A percentile compares a stretch with the other conserved stretches of the same genome.
Conservation (phyloP, 2,888 invertebrate genomes). For the Hemistola chrysoprasaria region DNA sequence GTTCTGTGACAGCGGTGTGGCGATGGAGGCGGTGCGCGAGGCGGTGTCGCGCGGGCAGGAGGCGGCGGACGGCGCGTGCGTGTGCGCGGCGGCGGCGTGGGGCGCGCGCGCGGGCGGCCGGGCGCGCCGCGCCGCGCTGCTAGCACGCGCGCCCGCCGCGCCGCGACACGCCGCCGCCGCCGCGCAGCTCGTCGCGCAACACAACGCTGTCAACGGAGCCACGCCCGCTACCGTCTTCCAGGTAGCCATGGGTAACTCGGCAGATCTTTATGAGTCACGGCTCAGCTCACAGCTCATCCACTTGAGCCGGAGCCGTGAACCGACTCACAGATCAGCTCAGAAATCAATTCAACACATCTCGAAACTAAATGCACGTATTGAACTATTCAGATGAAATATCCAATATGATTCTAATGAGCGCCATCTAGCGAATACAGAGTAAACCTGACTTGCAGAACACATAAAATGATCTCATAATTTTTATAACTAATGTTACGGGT, state of each 20-base stretch:
- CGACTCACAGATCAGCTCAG: no score
- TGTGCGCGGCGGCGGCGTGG: conserved; percentile 91
- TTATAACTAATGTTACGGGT: no score
- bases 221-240: conserved; percentile 85
- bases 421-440: no score
- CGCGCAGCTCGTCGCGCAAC: conserved; percentile 90
- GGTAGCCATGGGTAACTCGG: conserved; percentile 38
- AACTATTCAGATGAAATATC: no score
- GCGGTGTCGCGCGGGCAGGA: conserved; percentile 94
- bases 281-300: no score
- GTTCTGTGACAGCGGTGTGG: conserved; percentile 88
- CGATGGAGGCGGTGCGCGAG: conserved; percentile 91
- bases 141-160: conserved; percentile 58
- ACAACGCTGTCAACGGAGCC: conserved; percentile 86
- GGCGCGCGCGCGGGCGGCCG: conserved; percentile 83
- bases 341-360: no score
- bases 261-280: no score
- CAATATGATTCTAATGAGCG: no score
- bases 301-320: no score
- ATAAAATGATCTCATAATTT: no score
- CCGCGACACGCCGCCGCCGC: conserved; percentile 88
- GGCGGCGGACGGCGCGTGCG: conserved; percentile 91
- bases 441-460: no score
- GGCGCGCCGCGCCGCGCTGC: conserved; percentile 84
- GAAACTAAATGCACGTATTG: no score